phyloP scores from a whole-genome alignment of 2,113 vertebrate species.

The Sinocyclocheilus anshuiensis region DNA sequence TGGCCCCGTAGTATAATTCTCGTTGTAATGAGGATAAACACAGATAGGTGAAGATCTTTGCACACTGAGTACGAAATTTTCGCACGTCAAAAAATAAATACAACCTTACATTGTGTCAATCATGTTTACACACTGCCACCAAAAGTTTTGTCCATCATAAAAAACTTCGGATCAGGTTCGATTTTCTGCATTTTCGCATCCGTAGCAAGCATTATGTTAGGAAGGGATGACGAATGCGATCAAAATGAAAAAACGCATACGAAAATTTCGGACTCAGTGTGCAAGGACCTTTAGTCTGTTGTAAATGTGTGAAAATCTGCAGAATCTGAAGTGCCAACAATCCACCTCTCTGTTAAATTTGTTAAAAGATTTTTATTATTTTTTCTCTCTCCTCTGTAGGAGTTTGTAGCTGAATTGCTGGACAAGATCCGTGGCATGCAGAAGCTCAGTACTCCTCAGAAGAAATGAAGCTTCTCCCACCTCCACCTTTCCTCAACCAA shows the following conservation, averaged over 20 bases:
- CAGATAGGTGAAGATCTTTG: background rate
- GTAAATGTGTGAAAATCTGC: background rate
- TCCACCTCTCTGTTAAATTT: background rate
- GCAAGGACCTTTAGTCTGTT: background rate
- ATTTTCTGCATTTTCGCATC: too few relatives aligned
- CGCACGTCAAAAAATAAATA: too few relatives aligned
- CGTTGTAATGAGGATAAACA: background rate
- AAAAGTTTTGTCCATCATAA: too few relatives aligned
- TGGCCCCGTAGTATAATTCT: background rate
- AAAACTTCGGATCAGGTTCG: too few relatives aligned
- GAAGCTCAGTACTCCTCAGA: slow-evolving; percentile 92
- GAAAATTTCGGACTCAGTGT: too few relatives aligned
- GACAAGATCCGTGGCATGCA: slow-evolving; percentile 93
- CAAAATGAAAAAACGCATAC: too few relatives aligned
- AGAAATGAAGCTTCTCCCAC: slow-evolving; percentile 77
- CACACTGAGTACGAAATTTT: too few relatives aligned
- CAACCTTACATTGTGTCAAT: too few relatives aligned
- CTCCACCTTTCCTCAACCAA: slow-evolving; percentile 9
- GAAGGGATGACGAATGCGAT: too few relatives aligned
- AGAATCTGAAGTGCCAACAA: background rate
- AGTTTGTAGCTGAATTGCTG: slow-evolving; percentile 86
- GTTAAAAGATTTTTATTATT: background rate
- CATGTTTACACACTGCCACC: too few relatives aligned
- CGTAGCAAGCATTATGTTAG: too few relatives aligned
- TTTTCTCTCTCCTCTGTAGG: slow-evolving; percentile 65